Evolutionary conservation across 2,888 invertebrate species (phyloP).

Genomic region (Electrophaes corylata): DNA sequence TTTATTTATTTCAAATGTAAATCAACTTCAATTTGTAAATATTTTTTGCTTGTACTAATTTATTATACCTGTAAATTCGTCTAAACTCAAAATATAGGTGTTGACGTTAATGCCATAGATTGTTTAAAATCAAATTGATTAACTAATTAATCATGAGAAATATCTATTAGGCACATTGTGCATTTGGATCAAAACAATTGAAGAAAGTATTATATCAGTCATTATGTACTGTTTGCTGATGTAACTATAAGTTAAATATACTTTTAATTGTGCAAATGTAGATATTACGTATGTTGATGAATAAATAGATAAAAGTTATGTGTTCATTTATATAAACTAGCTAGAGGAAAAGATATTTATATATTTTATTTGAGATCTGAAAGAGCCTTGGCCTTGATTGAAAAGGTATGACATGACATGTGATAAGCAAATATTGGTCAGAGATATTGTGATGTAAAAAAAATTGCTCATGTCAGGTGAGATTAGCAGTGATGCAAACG

Average conservation of each 20-base stretch:
- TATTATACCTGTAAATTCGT: conserved; percentile 73
- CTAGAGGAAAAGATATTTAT: conserved; percentile 4
- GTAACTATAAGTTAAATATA: conserved; percentile 76
- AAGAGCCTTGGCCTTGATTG: conserved; percentile 33
- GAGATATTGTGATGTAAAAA: conserved; percentile 31
- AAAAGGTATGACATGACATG: conserved; percentile 34
- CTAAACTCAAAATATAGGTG: conserved; percentile 64
- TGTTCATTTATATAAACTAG: conserved; percentile 43
- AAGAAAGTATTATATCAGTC: conserved; percentile 74
- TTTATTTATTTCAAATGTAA: conserved; percentile 33
- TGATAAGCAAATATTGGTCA: conserved; percentile 35
- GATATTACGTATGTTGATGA: conserved; percentile 84
- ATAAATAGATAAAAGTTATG: conserved; percentile 80
- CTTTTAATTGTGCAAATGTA: conserved; percentile 81
- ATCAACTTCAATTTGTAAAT: conserved; percentile 69
- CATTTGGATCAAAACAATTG: conserved; percentile 60
- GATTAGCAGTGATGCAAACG: too few relatives aligned
- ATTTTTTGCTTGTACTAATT: conserved; percentile 73
- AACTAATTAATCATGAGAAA: conserved; percentile 34
- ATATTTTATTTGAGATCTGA: conserved; percentile 15
- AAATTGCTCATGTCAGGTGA: conserved; percentile 1
- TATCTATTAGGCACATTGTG: conserved; percentile 54
- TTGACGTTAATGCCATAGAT: conserved; percentile 65
- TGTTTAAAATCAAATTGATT: conserved; percentile 37
- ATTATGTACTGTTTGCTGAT: conserved; percentile 68